Evolutionary conservation across 2,888 invertebrate genomes (phyloP).

Genomic region (Macrophya alboannulata): DNA sequence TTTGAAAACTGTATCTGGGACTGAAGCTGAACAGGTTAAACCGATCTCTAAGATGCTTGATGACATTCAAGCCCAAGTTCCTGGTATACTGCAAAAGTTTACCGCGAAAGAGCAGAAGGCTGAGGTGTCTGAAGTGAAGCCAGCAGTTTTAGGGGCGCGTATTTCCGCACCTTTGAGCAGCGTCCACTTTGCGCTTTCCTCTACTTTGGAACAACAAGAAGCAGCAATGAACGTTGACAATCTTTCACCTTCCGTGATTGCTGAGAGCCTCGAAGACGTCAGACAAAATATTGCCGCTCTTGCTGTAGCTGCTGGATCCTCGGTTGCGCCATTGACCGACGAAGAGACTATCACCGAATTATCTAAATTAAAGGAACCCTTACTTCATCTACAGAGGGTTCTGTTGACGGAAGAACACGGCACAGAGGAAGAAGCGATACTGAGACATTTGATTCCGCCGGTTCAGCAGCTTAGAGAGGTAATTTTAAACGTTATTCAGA

Average conservation of each 20-base stretch:
- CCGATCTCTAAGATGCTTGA: conserved; percentile 68
- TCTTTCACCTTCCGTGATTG: conserved; percentile 58
- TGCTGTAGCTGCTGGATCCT: conserved; percentile 69
- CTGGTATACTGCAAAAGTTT: conserved; percentile 62
- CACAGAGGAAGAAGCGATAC: conserved; percentile 67
- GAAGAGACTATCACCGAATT: conserved; percentile 68
- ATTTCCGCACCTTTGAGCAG: conserved; percentile 68
- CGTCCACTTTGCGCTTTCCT: conserved; percentile 72
- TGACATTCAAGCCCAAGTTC: conserved; percentile 70
- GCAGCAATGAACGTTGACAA: conserved; percentile 36
- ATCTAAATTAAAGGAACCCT: conserved; percentile 67
- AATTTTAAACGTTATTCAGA: conserved; percentile 65
- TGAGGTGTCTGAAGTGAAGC: conserved; percentile 53
- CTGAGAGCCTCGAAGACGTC: conserved; percentile 68
- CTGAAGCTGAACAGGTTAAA: conserved; percentile 65
- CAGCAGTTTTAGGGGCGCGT: conserved; percentile 23
- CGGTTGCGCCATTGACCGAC: conserved; percentile 61
- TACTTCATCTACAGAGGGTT: conserved; percentile 71
- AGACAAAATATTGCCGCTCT: conserved; percentile 70
- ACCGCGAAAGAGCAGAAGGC: conserved; percentile 42
- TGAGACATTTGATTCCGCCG: conserved; percentile 70
- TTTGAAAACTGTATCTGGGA: conserved; percentile 83
- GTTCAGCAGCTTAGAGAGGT: conserved; percentile 68
- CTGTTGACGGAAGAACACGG: conserved; percentile 69
- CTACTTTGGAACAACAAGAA: conserved; percentile 69